Percentiles rank a stretch among this genome's conserved stretches.
phyloP scores from a whole-genome alignment of 2,888 invertebrate genomes.

The Gandaritis pyraliata region DNA sequence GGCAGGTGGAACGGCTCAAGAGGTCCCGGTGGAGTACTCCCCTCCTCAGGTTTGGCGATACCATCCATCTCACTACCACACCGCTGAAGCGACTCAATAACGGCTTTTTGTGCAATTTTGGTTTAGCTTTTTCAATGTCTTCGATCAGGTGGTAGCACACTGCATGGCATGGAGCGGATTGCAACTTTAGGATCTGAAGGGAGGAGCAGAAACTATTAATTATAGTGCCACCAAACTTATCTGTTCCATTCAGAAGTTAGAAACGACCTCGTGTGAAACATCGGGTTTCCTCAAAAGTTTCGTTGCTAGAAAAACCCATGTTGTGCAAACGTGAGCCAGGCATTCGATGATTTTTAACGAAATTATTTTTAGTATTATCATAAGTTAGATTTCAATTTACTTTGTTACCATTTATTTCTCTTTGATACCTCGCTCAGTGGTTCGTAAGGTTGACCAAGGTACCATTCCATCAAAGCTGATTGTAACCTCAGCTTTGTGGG shows the following conservation, averaged over 20 bases:
- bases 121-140: slow-evolving; percentile 33
- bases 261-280: too few relatives aligned
- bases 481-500: neutral
- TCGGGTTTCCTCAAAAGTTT: too few relatives aligned
- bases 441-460: slow-evolving; percentile 37
- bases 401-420: slow-evolving; percentile 65
- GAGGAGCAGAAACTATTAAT: too few relatives aligned
- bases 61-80: slow-evolving; percentile 79
- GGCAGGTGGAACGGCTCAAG: slow-evolving; percentile 77
- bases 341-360: slow-evolving; percentile 13
- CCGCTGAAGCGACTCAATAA: slow-evolving; percentile 80
- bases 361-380: slow-evolving; percentile 20
- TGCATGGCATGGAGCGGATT: slow-evolving; percentile 7
- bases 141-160: slow-evolving; percentile 5
- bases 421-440: slow-evolving; percentile 68
- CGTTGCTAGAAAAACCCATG: too few relatives aligned
- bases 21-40: slow-evolving; percentile 76
- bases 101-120: slow-evolving; percentile 61
- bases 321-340: too few relatives aligned
- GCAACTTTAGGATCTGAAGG: neutral
- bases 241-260: too few relatives aligned
- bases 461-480: slow-evolving; percentile 4
- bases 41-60: slow-evolving; percentile 83
- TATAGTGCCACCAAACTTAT: too few relatives aligned
- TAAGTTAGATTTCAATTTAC: slow-evolving; percentile 37